These are phyloP conservation scores for Scomber colias DNA, from an alignment of 2,113 vertebrate genomes.

Conservation along the genomic window DNA sequence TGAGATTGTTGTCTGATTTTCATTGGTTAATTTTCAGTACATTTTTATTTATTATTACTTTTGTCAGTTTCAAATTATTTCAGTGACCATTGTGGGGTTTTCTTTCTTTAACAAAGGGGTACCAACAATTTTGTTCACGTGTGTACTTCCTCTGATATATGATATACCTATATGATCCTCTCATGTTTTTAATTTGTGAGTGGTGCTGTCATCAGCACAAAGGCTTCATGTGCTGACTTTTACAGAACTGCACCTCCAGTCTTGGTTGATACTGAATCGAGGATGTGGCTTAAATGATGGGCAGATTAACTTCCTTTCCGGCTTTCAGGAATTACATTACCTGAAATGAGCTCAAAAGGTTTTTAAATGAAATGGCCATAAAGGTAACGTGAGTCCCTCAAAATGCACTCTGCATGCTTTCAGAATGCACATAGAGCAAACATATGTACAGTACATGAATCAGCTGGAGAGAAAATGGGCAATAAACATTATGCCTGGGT, in stretches of 20 bases:
- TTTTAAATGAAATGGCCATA: constrained; percentile 70
- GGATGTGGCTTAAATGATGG: constrained; percentile 56
- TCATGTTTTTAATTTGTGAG: constrained; percentile 1
- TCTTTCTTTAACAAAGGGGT: too few species aligned
- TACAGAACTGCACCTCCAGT: constrained; percentile 28
- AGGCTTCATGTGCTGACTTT: constrained; percentile 5
- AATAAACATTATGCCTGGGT: constrained; percentile 21
- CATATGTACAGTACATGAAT: constrained; percentile 42
- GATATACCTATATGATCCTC: background rate
- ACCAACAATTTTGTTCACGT: too few species aligned
- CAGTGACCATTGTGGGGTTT: too few species aligned
- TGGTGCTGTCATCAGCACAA: background rate
- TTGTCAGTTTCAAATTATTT: too few species aligned
- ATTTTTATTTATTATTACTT: too few species aligned
- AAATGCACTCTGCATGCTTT: constrained; percentile 60
- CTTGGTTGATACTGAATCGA: constrained; percentile 22
- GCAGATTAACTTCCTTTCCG: constrained; percentile 54
- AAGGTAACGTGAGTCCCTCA: constrained; percentile 75
- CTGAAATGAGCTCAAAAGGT: constrained; percentile 49
- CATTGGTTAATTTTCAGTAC: too few species aligned
- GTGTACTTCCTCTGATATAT: background rate
- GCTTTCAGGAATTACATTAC: constrained; percentile 73
- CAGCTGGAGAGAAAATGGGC: constrained; percentile 31
- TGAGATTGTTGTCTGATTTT: too few species aligned
- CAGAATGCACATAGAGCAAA: constrained; percentile 48